Percentiles rank a stretch among this genome's conserved stretches.
These are phyloP conservation scores for Odontothrips loti DNA, from an alignment of 2,888 invertebrate species.

Conservation along the genomic window DNA sequence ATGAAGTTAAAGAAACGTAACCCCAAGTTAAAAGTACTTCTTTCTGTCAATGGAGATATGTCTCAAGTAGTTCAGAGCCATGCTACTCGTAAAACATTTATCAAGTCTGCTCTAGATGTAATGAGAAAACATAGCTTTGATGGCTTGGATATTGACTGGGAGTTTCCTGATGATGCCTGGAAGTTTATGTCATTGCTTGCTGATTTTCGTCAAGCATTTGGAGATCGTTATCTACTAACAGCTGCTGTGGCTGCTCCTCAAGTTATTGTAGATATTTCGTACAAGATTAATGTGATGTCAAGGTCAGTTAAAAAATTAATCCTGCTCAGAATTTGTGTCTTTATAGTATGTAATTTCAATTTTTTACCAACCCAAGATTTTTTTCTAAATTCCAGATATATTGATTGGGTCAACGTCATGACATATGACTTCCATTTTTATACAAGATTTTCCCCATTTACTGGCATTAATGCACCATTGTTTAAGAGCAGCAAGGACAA, in stretches of 20 bases:
- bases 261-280: constrained; percentile 68
- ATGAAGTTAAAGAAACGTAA: constrained; percentile 57
- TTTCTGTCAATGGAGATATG: constrained; percentile 67
- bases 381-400: constrained; percentile 51
- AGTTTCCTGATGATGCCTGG: constrained; percentile 72
- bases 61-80: constrained; percentile 46
- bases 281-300: constrained; percentile 72
- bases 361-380: constrained; percentile 18
- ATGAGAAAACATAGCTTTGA: constrained; percentile 57
- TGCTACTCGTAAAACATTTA: constrained; percentile 45
- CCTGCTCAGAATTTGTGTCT: too few species aligned
- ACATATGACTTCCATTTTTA: constrained; percentile 85
- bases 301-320: constrained; percentile 51
- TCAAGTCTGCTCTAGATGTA: constrained; percentile 51
- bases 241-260: constrained; percentile 77
- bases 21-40: constrained; percentile 65
- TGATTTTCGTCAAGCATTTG: constrained; percentile 66
- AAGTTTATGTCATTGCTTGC: constrained; percentile 70
- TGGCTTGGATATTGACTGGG: constrained; percentile 80
- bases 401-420: constrained; percentile 87
- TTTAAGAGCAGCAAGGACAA: constrained; percentile 56
- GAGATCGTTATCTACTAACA: constrained; percentile 59
- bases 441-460: constrained; percentile 69
- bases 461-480: constrained; percentile 78
- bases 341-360: not conserved